Evolutionary conservation across 2,888 invertebrate species (phyloP).

Genomic region (Oegoconia quadripuncta): DNA sequence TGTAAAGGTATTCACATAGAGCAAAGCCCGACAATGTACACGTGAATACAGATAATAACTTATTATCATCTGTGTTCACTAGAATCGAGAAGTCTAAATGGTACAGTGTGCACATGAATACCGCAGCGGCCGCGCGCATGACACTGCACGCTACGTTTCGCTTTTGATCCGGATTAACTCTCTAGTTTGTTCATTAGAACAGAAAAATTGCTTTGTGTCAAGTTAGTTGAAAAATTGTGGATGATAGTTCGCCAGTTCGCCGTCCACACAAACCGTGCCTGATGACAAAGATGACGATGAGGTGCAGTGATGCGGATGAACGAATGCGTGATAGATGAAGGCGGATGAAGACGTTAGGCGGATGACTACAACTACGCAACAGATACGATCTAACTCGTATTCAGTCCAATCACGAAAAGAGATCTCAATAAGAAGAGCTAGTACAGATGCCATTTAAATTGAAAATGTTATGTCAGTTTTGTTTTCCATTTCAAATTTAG

Average conservation of each 20-base stretch:
- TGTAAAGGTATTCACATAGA: too few species aligned
- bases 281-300: constrained; percentile 61
- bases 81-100: too few species aligned
- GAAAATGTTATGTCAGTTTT: not conserved
- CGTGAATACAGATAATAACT: too few species aligned
- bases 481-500: constrained; percentile 1
- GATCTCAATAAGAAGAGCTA: constrained; percentile 20
- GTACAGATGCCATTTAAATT: not conserved
- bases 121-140: too few species aligned
- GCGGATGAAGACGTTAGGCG: constrained; percentile 12
- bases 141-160: too few species aligned
- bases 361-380: constrained; percentile 48
- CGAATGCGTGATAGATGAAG: constrained; percentile 34
- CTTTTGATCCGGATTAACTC: too few species aligned
- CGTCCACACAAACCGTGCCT: constrained; percentile 70
- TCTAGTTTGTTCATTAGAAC: too few species aligned
- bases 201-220: too few species aligned
- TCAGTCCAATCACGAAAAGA: constrained; percentile 45
- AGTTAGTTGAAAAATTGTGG: too few species aligned
- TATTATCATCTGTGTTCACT: too few species aligned
- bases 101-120: too few species aligned
- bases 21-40: too few species aligned
- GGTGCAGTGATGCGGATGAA: constrained; percentile 75
- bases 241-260: constrained; percentile 52
- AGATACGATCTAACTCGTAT: constrained; percentile 45